A percentile compares a stretch with the other conserved stretches of the same genome.
phyloP scores from a whole-genome alignment of 2,888 invertebrate species.

The Isotomurus palustris region DNA sequence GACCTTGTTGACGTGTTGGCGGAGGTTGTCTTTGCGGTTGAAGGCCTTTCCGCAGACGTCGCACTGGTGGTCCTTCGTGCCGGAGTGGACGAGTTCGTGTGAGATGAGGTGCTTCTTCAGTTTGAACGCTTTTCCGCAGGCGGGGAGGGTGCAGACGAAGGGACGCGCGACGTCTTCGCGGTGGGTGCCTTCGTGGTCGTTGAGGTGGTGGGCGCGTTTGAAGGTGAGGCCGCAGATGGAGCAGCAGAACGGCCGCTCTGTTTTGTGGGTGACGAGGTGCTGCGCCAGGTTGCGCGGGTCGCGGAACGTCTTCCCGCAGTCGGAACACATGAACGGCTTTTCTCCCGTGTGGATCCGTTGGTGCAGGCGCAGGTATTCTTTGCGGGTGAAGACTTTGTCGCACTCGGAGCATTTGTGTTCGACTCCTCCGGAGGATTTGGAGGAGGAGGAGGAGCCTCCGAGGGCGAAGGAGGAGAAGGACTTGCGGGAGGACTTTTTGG shows the following conservation, averaged over 20 bases:
- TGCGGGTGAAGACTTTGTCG: conserved; percentile 26
- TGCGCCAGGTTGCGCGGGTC: conserved; percentile 24
- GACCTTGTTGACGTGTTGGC: conserved; percentile 25
- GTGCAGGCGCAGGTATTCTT: conserved; percentile 27
- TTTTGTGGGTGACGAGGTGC: conserved; percentile 25
- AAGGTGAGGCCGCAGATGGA: conserved; percentile 26
- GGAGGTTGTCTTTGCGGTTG: conserved; percentile 28
- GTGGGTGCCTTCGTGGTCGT: conserved; percentile 28
- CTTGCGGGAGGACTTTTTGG: too few relatives aligned
- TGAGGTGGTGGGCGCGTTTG: conserved; percentile 24
- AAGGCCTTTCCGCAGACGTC: conserved; percentile 27
- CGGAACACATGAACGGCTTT: conserved; percentile 14
- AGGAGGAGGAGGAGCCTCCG: too few relatives aligned
- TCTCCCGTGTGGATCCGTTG: conserved; percentile 31
- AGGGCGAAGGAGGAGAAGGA: too few relatives aligned
- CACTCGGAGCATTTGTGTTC: conserved; percentile 24
- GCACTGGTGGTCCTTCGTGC: conserved; percentile 15
- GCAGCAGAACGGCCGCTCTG: conserved; percentile 31
- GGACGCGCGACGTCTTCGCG: conserved; percentile 18
- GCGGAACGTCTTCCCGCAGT: conserved; percentile 24
- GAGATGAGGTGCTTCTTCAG: conserved; percentile 25
- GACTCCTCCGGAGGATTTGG: neutral
- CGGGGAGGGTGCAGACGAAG: conserved; percentile 16
- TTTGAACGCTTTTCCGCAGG: conserved; percentile 26
- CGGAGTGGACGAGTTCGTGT: conserved; percentile 26